These are phyloP conservation scores for Scrobipalpa costella DNA, from an alignment of 2,888 invertebrate species.

Conservation along the genomic window DNA sequence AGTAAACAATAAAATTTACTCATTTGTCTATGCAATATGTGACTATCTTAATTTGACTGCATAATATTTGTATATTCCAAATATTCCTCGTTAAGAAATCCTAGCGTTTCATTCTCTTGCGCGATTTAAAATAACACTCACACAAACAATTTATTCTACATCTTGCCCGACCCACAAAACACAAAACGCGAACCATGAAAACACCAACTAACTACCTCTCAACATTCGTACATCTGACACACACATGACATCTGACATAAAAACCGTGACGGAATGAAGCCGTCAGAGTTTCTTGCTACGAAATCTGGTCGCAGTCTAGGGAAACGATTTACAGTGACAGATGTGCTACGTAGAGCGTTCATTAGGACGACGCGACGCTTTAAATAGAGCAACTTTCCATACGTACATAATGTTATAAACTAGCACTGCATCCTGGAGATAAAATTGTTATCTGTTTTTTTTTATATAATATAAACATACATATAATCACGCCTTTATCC, in stretches of 20 bases:
- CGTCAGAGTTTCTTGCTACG: conserved; percentile 17
- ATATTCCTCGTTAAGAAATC: no score
- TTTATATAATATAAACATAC: neutral
- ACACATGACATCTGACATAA: conserved; percentile 14
- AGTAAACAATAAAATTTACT: no score
- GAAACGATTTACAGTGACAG: conserved; percentile 26
- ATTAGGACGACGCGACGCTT: conserved; percentile 12
- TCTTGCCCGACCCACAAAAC: neutral
- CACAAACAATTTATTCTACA: no score
- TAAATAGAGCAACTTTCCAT: conserved; percentile 22
- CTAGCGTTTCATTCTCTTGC: no score
- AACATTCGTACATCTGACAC: neutral
- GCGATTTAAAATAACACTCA: no score
- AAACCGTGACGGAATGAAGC: conserved; percentile 17
- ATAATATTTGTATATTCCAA: no score
- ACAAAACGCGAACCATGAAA: neutral
- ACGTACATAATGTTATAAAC: neutral
- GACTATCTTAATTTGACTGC: no score
- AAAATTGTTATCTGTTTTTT: neutral
- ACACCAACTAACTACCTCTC: neutral
- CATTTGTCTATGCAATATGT: no score
- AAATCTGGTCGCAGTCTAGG: conserved; percentile 17
- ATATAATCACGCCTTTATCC: no score
- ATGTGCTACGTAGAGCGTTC: conserved; percentile 13
- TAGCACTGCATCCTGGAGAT: conserved; percentile 2